phyloP scores from a whole-genome alignment of 2,113 vertebrate genomes.

The Barnardius zonarius region DNA sequence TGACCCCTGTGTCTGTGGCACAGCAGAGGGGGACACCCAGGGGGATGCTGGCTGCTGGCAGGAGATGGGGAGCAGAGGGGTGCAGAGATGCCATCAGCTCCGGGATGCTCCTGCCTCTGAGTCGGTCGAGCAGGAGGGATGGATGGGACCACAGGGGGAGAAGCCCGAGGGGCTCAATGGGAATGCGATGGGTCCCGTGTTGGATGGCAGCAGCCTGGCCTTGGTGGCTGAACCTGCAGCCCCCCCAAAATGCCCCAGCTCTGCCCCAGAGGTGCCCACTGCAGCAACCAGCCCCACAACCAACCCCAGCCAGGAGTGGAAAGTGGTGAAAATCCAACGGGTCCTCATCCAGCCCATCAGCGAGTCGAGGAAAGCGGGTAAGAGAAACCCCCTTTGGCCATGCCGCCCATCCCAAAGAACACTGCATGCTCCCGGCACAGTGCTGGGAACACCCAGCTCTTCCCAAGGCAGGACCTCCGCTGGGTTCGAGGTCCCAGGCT shows the following conservation, averaged over 20 bases:
- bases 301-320: slow-evolving; percentile 47
- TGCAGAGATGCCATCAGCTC: not conserved
- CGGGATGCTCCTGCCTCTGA: not conserved
- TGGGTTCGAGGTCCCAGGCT: not conserved
- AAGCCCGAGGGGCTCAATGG: not conserved
- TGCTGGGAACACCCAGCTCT: not conserved
- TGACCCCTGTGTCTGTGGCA: not conserved
- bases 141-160: not conserved
- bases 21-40: not conserved
- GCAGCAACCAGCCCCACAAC: not conserved
- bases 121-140: not conserved
- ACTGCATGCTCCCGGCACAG: not conserved
- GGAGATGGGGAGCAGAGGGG: not conserved
- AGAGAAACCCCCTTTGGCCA: not conserved
- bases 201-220: not conserved
- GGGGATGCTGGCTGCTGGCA: not conserved
- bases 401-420: not conserved
- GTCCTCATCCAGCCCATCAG: slow-evolving; percentile 15
- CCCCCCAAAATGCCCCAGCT: fast-evolving
- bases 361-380: slow-evolving; percentile 66
- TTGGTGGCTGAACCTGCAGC: fast-evolving
- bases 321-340: slow-evolving; percentile 51
- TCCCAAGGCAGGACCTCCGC: not conserved
- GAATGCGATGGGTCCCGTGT: fast-evolving
- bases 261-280: not conserved